These are phyloP conservation scores for Nyctibius bracteatus DNA, from an alignment of 2,113 vertebrate genomes.

Conservation along the genomic window DNA sequence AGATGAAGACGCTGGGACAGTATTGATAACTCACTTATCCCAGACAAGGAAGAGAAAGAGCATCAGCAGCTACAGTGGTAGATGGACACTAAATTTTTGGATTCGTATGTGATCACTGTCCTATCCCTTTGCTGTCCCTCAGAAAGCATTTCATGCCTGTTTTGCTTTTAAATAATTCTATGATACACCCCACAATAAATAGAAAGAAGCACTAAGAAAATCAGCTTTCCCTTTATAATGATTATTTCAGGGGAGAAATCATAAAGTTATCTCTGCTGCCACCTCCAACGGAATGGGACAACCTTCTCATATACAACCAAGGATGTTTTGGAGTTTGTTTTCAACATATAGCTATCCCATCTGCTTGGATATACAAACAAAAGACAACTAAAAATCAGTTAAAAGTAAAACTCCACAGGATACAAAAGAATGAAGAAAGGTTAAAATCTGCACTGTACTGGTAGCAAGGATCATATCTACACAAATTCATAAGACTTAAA, in stretches of 20 bases:
- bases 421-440: not conserved
- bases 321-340: not conserved
- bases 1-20: fast-evolving
- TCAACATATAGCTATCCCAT: not conserved
- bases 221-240: not conserved
- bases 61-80: not conserved
- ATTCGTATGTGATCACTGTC: not conserved
- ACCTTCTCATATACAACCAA: not conserved
- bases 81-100: not conserved
- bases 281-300: not conserved
- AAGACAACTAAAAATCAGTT: not conserved
- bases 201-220: not conserved
- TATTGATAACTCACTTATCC: not conserved
- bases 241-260: not conserved
- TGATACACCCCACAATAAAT: not conserved
- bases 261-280: not conserved
- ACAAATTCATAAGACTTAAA: not conserved
- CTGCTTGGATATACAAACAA: not conserved
- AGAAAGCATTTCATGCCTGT: not conserved
- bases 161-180: not conserved
- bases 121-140: not conserved
- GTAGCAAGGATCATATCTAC: not conserved
- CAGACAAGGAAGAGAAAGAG: not conserved
- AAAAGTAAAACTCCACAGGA: not conserved
- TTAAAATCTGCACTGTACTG: not conserved